A percentile compares a stretch with the other conserved stretches of the same genome.
phyloP scores from a whole-genome alignment of 2,888 invertebrate genomes.

The Mesorhabditis spiculigera region DNA sequence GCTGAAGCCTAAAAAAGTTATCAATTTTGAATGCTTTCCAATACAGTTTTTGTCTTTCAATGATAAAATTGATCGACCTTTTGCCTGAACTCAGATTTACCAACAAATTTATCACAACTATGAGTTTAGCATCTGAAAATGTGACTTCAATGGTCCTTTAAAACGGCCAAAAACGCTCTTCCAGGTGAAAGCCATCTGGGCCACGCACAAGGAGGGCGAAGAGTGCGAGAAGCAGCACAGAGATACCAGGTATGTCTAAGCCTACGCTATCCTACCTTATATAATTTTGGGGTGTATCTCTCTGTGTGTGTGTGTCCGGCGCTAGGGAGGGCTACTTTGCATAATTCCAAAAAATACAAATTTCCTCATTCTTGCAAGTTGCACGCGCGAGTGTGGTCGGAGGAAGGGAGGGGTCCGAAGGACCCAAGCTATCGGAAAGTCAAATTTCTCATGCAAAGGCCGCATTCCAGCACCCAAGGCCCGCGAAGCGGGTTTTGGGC shows the following conservation, averaged over 20 bases:
- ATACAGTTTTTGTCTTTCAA: too few species aligned
- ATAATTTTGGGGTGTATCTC: not conserved
- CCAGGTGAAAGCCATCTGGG: constrained; percentile 41
- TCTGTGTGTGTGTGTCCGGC: not conserved
- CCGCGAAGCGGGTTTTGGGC: too few species aligned
- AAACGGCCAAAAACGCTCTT: not conserved
- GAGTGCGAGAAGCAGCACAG: constrained; percentile 41
- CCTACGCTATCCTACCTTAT: constrained; percentile 16
- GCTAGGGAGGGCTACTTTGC: not conserved
- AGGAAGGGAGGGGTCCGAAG: too few species aligned
- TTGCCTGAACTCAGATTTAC: not conserved
- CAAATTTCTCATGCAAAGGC: too few species aligned
- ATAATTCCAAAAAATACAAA: not conserved
- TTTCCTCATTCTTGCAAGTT: too few species aligned
- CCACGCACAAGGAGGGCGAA: constrained; percentile 46
- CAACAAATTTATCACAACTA: not conserved
- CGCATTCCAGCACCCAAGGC: too few species aligned
- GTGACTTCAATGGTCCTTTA: too few species aligned
- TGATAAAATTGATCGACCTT: not conserved
- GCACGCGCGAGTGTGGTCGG: too few species aligned
- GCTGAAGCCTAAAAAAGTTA: too few species aligned
- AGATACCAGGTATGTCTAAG: constrained; percentile 30
- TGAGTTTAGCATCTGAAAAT: too few species aligned
- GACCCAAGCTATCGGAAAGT: too few species aligned
- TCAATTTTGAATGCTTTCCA: too few species aligned